A percentile compares a stretch with the other conserved stretches of the same genome.
Evolutionary conservation across 2,113 vertebrate species (phyloP).

Genomic region (Xiphophorus hellerii): DNA sequence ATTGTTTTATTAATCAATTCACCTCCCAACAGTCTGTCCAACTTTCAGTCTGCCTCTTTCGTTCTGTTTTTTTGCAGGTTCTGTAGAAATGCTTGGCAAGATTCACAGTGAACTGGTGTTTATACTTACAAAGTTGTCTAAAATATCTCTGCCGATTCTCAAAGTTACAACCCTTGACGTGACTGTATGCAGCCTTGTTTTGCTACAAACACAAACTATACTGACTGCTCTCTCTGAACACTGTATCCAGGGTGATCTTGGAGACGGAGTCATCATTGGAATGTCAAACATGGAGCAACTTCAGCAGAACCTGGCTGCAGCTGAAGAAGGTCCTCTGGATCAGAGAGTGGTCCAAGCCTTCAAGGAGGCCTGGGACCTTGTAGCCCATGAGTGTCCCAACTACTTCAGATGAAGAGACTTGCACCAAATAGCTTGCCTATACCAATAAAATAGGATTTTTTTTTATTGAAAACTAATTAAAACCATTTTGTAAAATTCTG

Average conservation of each 20-base stretch:
- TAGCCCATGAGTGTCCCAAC: conserved; percentile 85
- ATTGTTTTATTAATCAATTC: too few species aligned
- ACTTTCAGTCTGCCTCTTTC: too few species aligned
- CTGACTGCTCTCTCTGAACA: not conserved
- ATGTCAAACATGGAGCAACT: conserved; percentile 91
- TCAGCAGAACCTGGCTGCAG: conserved; percentile 82
- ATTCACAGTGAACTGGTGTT: not conserved
- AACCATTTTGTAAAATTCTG: not conserved
- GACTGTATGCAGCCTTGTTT: not conserved
- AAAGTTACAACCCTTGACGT: not conserved
- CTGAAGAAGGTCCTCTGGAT: conserved; percentile 82
- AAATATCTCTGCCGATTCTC: not conserved
- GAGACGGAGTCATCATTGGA: conserved; percentile 89
- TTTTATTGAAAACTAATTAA: not conserved
- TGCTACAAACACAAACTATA: too few species aligned
- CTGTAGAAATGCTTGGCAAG: too few species aligned
- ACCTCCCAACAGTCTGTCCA: too few species aligned
- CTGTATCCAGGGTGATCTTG: conserved; percentile 78
- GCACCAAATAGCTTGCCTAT: not conserved
- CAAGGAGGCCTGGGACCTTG: conserved; percentile 78
- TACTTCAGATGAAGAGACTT: conserved; percentile 83
- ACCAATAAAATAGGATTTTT: too few species aligned
- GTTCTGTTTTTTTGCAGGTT: too few species aligned
- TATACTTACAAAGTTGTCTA: not conserved
- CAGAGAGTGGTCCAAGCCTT: conserved; percentile 80